A percentile compares a stretch with the other conserved stretches of the same genome.
Evolutionary conservation across 2,797 vertebrate genomes (phyloP).

Genomic region (Taenioides sp.): DNA sequence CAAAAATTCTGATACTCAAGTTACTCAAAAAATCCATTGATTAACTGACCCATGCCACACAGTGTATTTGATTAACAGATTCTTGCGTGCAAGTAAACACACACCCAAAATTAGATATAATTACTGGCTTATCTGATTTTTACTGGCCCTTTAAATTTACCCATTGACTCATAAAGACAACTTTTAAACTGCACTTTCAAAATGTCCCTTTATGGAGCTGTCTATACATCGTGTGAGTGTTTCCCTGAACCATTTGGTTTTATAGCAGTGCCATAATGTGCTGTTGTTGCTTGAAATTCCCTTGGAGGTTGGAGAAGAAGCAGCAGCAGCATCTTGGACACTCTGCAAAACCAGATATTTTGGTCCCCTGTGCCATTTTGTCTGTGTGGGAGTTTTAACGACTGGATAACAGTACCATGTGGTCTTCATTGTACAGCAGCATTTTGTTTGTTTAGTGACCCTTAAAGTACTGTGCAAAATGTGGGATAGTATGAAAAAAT

Average conservation of each 20-base stretch:
- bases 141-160: no score
- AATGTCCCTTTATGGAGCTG: constrained; percentile 34
- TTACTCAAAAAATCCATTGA: no score
- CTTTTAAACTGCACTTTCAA: constrained; percentile 19
- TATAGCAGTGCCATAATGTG: constrained; percentile 37
- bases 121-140: no score
- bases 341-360: constrained; percentile 32
- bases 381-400: constrained; percentile 32
- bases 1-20: no score
- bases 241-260: constrained; percentile 25
- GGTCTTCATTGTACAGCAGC: background rate
- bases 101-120: no score
- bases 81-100: no score
- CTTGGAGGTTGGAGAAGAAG: constrained; percentile 28
- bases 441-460: background rate
- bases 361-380: constrained; percentile 23
- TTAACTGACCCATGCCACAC: no score
- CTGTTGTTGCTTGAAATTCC: constrained; percentile 28
- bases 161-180: constrained; percentile 19
- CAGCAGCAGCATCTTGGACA: constrained; percentile 25
- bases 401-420: background rate
- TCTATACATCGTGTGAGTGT: constrained; percentile 15
- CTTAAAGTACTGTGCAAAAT: background rate
- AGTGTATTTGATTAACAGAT: no score
- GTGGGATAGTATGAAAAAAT: background rate